Base-by-base conservation (phyloP, 2,797 vertebrate species). In the Myotis pilosus region DNA sequence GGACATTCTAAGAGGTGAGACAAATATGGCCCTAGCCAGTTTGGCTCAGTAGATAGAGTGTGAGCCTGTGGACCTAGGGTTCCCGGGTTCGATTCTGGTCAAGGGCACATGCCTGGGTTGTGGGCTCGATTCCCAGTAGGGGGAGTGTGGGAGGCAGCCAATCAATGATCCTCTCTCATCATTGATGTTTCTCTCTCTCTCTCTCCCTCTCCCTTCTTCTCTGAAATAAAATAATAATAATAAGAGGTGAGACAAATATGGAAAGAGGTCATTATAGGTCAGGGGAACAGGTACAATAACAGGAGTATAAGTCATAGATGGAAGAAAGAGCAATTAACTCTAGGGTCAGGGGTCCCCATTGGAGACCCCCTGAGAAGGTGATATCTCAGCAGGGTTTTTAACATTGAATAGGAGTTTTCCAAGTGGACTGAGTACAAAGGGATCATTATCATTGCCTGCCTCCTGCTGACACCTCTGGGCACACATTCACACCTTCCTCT, bases 341-440 rank as follows among this genome's bases (percentile, higher is more conserved):
- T 51, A 64, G 30, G 20, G 8, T 66, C 49, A 82, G 3, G 15
- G 47, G 47, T 4, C 47, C 44, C 47, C 47, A 47, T 47, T 11
- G 12, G 47, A 47, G 47, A 47, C 47, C 47, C 47, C 12, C 47
- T 47, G 47, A 47, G 47, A 47, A 93, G 20, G 44, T 19, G 10
- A 23, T 72, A 30, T 60, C 71, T 64, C 25, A 25, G 49, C 55
- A 78, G 80, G 80, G 89, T 85, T 95, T 95, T 60, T 53, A 53
- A 83, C 89, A 84, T 44, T 85, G 89, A 75, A 66, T 44, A 96
- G 76, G 91, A 94, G 92, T 91, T 95, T 91, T 25, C 15, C 69
- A 55, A 62, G 74, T 51, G 47, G 30, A n/a, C 30, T 28, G 38
- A 28, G 64, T 44, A 2, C 62, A 78, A 53, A 68, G 19, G 5